These are phyloP conservation scores for Crotalus horridus DNA, from an alignment of 2,113 vertebrate species.

Conservation along the genomic window DNA sequence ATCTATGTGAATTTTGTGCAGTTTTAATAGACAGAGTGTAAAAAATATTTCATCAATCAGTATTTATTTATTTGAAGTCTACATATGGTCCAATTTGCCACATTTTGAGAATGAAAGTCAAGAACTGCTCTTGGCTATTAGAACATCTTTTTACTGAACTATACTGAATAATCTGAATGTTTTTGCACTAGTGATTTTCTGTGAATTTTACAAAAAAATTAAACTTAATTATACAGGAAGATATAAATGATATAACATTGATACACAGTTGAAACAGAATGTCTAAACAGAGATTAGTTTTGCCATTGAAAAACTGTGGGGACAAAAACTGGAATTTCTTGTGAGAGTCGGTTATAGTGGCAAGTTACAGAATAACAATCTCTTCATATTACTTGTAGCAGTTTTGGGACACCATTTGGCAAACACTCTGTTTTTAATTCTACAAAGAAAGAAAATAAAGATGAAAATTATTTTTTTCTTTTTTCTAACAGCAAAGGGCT, in stretches of 20 bases:
- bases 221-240: rapidly evolving
- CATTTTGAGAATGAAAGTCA: not conserved
- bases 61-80: not conserved
- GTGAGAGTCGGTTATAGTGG: not conserved
- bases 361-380: not conserved
- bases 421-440: not conserved
- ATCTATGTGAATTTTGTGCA: constrained; percentile 4
- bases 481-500: not conserved
- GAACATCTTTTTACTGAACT: constrained; percentile 31
- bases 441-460: rapidly evolving
- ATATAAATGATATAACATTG: rapidly evolving
- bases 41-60: rapidly evolving
- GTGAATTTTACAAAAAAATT: not conserved
- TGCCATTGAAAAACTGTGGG: not conserved
- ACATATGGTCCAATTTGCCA: not conserved
- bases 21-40: not conserved
- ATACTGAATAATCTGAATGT: constrained; percentile 67
- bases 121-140: constrained; percentile 1
- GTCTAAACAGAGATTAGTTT: not conserved
- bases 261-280: not conserved
- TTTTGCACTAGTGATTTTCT: constrained; percentile 54
- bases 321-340: not conserved
- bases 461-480: not conserved
- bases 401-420: not conserved
- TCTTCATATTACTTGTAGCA: not conserved